Evolutionary conservation across 2,888 invertebrate genomes (phyloP), one percentile per base, ranked within the genome.

Genomic region (Archips crataeganus): DNA sequence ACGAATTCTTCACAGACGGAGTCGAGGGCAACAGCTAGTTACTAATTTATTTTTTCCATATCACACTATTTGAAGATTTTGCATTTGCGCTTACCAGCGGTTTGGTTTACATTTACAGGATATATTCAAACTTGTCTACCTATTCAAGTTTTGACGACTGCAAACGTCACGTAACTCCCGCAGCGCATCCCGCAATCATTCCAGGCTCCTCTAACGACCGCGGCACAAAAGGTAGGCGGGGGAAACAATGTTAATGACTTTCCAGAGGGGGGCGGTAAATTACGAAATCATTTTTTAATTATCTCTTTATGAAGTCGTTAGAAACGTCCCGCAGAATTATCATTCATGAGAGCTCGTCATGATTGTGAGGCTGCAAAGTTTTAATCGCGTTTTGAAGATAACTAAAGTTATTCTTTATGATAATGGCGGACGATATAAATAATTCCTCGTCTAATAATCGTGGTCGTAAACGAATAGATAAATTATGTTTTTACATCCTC

Each of bases 251-350:
- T 59, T 73, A 73, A 73, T 68, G 68, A 73, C 68, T 73, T 72
- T 63, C 39, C 45, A 11, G 23, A 39, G 57, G 62, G 34, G 32
- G 63, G 61, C 36, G 59, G 68, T 68, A 63, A 73, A 73, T 73
- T 73, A 68, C 68, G 49, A 71, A 73, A 73, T 73, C 62, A 73
- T 73, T 73, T 73, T 73, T 68, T 73, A 73, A 73, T 73, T 73
- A 67, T 67, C 72, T 68, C 63, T 73, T 73, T 68, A 63, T 73
- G 72, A 59, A 73, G 72, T 73, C 72, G 63, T 73, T 73, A 68
- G 68, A 73, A 73, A 49, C 67, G 57, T 57, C 67, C 68, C 34
- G 67, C 39, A 6, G 47, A 62, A 71, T 71, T 72, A 72, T 61
- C 66, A 72, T 67, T 68, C 54, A 72, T 62, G 57, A 32, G 62